Conservation (phyloP, 2,888 invertebrate species). For the Eurytoma californica region DNA sequence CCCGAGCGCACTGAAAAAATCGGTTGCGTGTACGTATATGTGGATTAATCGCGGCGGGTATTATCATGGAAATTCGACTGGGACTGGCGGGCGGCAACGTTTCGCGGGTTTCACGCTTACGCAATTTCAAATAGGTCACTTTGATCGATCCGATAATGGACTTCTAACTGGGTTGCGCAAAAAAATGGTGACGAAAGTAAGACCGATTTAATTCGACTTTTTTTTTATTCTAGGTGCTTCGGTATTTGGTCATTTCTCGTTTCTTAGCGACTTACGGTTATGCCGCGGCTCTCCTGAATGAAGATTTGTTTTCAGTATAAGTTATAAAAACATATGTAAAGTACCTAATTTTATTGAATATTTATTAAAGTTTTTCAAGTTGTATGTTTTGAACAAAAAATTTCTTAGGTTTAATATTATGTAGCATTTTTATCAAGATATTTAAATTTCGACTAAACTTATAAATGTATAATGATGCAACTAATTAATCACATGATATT, state of each 20-base stretch:
- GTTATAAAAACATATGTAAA: too few species aligned
- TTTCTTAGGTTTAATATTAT: too few species aligned
- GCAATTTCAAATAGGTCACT: conserved; percentile 32
- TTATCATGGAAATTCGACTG: conserved; percentile 29
- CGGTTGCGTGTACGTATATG: neutral
- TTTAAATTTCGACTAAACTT: too few species aligned
- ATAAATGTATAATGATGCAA: too few species aligned
- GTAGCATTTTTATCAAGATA: too few species aligned
- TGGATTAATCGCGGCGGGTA: neutral
- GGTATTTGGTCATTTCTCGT: neutral
- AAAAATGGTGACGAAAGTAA: conserved; percentile 22
- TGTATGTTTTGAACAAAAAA: too few species aligned
- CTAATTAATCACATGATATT: too few species aligned
- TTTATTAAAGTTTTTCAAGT: too few species aligned
- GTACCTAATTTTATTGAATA: too few species aligned
- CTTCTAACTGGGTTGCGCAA: conserved; percentile 35
- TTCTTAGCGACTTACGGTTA: neutral
- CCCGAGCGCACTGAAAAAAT: neutral
- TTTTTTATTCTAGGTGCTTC: neutral
- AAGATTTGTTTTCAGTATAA: too few species aligned
- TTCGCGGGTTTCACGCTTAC: conserved; percentile 37
- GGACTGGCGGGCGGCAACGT: neutral
- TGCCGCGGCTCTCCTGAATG: too few species aligned
- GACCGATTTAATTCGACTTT: conserved; percentile 8
- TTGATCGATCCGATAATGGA: conserved; percentile 21